Evolutionary conservation across 2,113 vertebrate species (phyloP).

Genomic region (Ondatra zibethicus): DNA sequence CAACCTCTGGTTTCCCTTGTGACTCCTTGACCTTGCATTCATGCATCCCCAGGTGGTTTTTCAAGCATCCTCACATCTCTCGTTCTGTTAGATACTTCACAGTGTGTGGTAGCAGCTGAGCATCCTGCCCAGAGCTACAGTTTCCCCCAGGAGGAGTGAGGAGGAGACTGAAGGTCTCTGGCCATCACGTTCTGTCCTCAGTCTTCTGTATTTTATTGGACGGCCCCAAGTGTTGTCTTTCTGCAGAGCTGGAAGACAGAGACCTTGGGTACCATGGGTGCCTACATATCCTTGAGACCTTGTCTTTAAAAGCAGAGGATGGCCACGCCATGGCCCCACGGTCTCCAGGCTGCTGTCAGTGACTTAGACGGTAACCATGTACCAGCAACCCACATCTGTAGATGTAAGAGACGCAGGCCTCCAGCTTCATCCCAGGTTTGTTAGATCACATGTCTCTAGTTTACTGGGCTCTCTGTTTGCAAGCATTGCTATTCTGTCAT

Average conservation of each 20-base stretch:
- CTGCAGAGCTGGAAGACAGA: too few relatives aligned
- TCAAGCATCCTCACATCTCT: neutral
- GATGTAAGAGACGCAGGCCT: too few relatives aligned
- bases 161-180: accelerated
- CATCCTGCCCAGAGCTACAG: accelerated
- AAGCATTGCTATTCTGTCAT: too few relatives aligned
- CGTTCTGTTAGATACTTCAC: neutral
- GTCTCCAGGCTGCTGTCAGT: too few relatives aligned
- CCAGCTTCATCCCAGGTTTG: neutral
- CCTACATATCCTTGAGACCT: too few relatives aligned
- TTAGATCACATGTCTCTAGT: neutral
- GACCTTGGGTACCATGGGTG: too few relatives aligned
- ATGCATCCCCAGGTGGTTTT: neutral
- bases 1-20: neutral
- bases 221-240: too few relatives aligned
- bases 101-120: neutral
- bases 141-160: neutral
- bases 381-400: too few relatives aligned
- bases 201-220: too few relatives aligned
- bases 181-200: neutral
- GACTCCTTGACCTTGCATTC: neutral
- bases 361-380: too few relatives aligned
- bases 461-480: neutral
- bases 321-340: too few relatives aligned
- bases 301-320: too few relatives aligned